Base-by-base conservation (phyloP, 1,140 invertebrate genomes). In the Drosophila pachea region DNA sequence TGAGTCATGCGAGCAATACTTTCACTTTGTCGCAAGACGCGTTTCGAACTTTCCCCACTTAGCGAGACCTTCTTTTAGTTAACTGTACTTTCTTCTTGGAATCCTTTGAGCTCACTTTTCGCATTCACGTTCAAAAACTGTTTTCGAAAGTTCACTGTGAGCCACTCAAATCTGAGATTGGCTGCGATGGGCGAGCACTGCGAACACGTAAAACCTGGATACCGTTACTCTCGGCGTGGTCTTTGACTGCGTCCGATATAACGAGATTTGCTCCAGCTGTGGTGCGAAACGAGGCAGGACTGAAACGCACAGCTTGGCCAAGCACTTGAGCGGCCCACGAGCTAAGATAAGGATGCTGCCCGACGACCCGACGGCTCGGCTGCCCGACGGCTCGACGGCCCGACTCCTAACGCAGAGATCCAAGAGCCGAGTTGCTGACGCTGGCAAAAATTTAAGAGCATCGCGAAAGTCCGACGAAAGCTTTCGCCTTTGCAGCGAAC, bases 221-320 rank as follows among this genome's bases (percentile, higher is more conserved):
- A 56, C 4, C 33, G 61, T 32, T 43, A 16, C 16, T 45, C 40
- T 43, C 40, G 56, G 16, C 65, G 40, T 7, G 7, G n/a, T 42
- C 45, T 48, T 40, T 48, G 47, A 12, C 42, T 48, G 29, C 55
- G 54, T 70, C 61, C 66, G 55, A 50, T 68, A 54, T 33, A 45
- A 43, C 58, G 61, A 50, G 48, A 61, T 47, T 67, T 45, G 64
- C 64, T 70, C 63, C 70, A 64, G 43, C 71, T 67, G n/a, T 60
- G 56, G 47, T 69, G 74, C 76, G 71, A 67, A 67, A 59, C 67
- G 66, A 74, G 74, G 60, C 70, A 68, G 62, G 52, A 76, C 74
- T 74, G 47, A 75, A 31, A 38, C 54, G 40, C 35, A 48, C 59
- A 33, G 31, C 43, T 38, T 49, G 45, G 33, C 12, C 35, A 63